Conservation (phyloP, 2,888 invertebrate genomes). For the Drosophila paramelanica region DNA sequence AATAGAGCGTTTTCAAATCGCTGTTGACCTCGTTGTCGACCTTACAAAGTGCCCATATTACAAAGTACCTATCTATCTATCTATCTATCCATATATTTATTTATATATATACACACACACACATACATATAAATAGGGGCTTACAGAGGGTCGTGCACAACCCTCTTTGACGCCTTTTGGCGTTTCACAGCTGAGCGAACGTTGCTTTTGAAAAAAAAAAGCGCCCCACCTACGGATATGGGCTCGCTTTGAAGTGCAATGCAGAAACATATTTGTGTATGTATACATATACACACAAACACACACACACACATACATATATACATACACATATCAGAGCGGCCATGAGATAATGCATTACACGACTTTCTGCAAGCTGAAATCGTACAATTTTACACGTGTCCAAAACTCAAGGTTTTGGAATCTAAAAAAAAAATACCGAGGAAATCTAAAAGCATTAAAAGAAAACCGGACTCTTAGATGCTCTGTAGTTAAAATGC, state of each 20-base stretch:
- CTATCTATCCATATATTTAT: constrained; percentile 9
- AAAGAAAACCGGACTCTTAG: not conserved
- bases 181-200: constrained; percentile 49
- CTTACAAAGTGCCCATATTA: constrained; percentile 65
- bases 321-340: constrained; percentile 25
- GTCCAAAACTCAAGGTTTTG: constrained; percentile 48
- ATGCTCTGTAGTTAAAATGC: not conserved
- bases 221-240: constrained; percentile 43
- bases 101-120: not conserved
- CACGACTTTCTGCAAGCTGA: constrained; percentile 34
- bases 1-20: constrained; percentile 62
- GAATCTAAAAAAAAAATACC: constrained; percentile 8
- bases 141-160: not conserved
- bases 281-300: not conserved
- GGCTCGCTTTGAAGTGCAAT: constrained; percentile 32
- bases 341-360: constrained; percentile 41
- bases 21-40: constrained; percentile 71
- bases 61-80: constrained; percentile 22
- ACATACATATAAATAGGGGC: no score
- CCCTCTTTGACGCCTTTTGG: constrained; percentile 21
- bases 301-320: not conserved
- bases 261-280: not conserved
- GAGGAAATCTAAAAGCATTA: not conserved
- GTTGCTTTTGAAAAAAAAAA: constrained; percentile 19
- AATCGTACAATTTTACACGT: constrained; percentile 45